Percentiles rank a stretch among this genome's conserved stretches.
Conservation (phyloP, 1,140 invertebrate genomes). For the Aphelenchoides fujianensis region DNA sequence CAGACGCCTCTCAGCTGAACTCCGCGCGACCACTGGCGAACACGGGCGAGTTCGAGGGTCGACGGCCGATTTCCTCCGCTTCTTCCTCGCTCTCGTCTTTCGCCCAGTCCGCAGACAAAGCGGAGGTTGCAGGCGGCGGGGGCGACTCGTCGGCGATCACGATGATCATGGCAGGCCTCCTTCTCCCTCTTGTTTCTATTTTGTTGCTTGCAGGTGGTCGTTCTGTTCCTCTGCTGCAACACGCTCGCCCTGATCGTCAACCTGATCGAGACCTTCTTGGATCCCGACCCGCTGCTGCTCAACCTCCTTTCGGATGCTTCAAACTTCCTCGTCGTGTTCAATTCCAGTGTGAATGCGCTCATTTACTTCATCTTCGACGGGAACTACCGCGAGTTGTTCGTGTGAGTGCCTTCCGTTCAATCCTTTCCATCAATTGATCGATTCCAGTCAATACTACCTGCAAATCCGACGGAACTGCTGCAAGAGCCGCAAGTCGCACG, state of each 20-base stretch:
- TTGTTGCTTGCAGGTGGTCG: slow-evolving; percentile 41
- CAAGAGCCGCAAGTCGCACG: neutral
- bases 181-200: slow-evolving; percentile 40
- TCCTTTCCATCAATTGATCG: neutral
- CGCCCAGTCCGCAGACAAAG: neutral
- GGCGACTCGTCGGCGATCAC: slow-evolving; percentile 58
- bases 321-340: slow-evolving; percentile 61
- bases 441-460: slow-evolving; percentile 8
- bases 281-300: slow-evolving; percentile 55
- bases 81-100: neutral
- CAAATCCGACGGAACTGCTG: neutral
- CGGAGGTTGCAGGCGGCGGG: neutral
- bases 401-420: slow-evolving; percentile 29
- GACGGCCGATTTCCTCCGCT: neutral
- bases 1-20: neutral
- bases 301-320: slow-evolving; percentile 58
- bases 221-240: slow-evolving; percentile 57
- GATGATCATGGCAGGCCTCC: too few relatives aligned
- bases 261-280: slow-evolving; percentile 60
- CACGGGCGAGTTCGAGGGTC: neutral
- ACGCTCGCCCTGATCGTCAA: slow-evolving; percentile 61
- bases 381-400: slow-evolving; percentile 58
- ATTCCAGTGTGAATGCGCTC: slow-evolving; percentile 55
- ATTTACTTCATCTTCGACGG: slow-evolving; percentile 60
- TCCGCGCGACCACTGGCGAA: neutral